Percentiles rank a stretch among this genome's conserved stretches.
phyloP scores from a whole-genome alignment of 2,113 vertebrate species.

The Spea bombifrons region DNA sequence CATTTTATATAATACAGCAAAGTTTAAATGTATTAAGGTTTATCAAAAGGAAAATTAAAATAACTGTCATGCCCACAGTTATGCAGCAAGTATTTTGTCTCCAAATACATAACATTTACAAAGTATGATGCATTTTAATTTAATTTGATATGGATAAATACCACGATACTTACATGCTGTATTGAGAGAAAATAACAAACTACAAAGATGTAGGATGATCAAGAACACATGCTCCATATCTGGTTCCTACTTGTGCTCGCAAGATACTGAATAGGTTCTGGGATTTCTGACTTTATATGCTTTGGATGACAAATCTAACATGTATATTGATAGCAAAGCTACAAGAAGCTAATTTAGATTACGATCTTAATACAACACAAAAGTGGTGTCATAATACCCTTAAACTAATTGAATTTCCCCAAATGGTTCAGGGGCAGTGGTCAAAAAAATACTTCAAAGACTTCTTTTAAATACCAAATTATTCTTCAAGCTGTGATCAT shows the following conservation, averaged over 20 bases:
- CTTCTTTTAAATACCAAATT: conserved; percentile 19
- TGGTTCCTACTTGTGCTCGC: conserved; percentile 28
- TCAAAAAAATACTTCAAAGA: conserved; percentile 32
- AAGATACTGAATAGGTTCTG: conserved; percentile 49
- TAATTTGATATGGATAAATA: no score
- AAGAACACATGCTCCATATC: conserved; percentile 45
- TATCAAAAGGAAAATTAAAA: background rate
- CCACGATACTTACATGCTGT: conserved; percentile 29
- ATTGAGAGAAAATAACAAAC: conserved; percentile 50
- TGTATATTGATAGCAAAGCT: conserved; percentile 22
- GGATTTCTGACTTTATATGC: conserved; percentile 55
- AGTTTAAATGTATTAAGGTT: background rate
- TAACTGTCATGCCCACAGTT: no score
- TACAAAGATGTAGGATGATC: conserved; percentile 43
- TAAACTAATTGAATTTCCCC: background rate
- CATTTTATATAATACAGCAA: background rate
- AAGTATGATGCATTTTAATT: no score
- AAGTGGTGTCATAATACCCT: conserved; percentile 3
- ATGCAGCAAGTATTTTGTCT: no score
- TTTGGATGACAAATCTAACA: conserved; percentile 35
- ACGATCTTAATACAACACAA: conserved; percentile 33
- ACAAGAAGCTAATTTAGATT: conserved; percentile 13
- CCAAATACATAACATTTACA: no score
- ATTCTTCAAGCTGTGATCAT: conserved; percentile 44
- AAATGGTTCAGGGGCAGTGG: background rate